Evolutionary conservation across 2,888 invertebrate species (phyloP), one percentile per base, ranked within the genome.

Genomic region (Zele albiditarsus): DNA sequence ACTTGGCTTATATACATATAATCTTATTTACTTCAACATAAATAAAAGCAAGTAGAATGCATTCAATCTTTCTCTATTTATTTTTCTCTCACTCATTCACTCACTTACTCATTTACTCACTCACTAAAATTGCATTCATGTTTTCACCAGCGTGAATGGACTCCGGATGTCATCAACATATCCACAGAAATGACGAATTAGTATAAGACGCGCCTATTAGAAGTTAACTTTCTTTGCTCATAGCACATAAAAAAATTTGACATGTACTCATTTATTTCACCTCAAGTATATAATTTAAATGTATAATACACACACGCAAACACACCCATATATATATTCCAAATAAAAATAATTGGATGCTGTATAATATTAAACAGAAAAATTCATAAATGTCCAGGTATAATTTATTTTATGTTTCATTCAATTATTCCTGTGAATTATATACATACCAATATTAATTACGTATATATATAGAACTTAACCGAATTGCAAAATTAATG

Each of bases 121-220:
- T 46, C 42, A 71, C 38, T 38, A 62, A 65, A 38, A 62, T 58
- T 53, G 20, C 20, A 53, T 53, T 8, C 53, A 23, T 60, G 70
- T 73, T 73, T 76, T 76, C 76, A 73, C 73, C 58, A 38, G 66
- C 73, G 73, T 73, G 73, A 67, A 73, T 67, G 66, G 66, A 60
- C 73, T 67, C 73, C 73, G 73, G 73, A 73, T 73, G 66, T 67
- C 73, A 27, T 46, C 31, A n/a, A 65, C 57, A 60, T 25, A 49
- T 25, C 20, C 1, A 25, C 38, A 63, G 38, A 57, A n/a, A 68
- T 31, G 14, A 33, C 38, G 27, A 31, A 25, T 73, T 58, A 46
- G 20, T 67, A n/a, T n/a, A 8, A 67, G 46, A 46, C 46, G 67
- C 23, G 42, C 23, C 38, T 53, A 53, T 53, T 53, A 53, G 53